phyloP scores from a whole-genome alignment of 2,888 invertebrate species.

The Furcula furcula region DNA sequence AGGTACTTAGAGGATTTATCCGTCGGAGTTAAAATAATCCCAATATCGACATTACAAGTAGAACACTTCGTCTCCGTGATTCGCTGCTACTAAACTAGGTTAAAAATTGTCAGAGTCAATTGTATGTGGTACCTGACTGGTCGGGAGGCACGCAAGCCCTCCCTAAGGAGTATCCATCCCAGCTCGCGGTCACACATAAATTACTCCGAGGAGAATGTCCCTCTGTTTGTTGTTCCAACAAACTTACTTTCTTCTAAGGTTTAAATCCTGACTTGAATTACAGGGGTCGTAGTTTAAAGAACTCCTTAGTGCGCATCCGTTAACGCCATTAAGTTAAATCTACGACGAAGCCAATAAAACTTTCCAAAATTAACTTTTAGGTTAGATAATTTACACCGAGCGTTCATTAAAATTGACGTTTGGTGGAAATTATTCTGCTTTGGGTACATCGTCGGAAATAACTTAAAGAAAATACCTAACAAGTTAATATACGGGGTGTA shows the following conservation, averaged over 20 bases:
- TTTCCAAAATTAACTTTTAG: conserved; percentile 37
- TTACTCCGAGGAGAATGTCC: conserved; percentile 64
- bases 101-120: conserved; percentile 50
- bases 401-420: conserved; percentile 18
- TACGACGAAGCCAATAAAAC: conserved; percentile 39
- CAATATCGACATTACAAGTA: no score
- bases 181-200: conserved; percentile 75
- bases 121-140: conserved; percentile 43
- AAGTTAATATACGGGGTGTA: no score
- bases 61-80: no score
- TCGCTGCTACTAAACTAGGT: no score
- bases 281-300: conserved; percentile 58
- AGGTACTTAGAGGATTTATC: no score
- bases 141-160: conserved; percentile 53
- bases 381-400: conserved; percentile 27
- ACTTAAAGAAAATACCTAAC: no score
- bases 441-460: no score
- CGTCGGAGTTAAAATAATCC: no score
- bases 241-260: conserved; percentile 72
- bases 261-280: conserved; percentile 77
- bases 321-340: conserved; percentile 40
- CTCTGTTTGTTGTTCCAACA: conserved; percentile 70
- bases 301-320: conserved; percentile 52
- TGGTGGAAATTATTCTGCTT: no score
- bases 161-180: conserved; percentile 48